Conservation (phyloP, 2,797 vertebrate genomes). For the Pantherophis alleghaniensis region DNA sequence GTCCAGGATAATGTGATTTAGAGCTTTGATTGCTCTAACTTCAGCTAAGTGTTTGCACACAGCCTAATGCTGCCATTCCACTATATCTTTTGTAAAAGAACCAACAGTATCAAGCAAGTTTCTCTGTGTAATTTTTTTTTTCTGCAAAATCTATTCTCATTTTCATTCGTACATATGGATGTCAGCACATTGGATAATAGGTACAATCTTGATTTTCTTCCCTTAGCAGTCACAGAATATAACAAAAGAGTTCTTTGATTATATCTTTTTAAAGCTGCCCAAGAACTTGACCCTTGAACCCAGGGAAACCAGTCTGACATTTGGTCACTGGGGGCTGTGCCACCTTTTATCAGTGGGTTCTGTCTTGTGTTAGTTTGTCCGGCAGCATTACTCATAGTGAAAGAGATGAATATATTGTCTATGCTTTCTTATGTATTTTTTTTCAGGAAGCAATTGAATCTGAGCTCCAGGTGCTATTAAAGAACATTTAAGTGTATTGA, state of each 20-base stretch:
- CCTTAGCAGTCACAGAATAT: not conserved
- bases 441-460: constrained; percentile 29
- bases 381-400: not conserved
- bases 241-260: not conserved
- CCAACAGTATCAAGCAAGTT: not conserved
- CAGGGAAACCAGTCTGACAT: not conserved
- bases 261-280: not conserved
- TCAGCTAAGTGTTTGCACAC: not conserved
- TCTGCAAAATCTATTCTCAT: not conserved
- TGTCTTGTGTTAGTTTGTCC: not conserved
- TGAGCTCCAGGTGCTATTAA: constrained; percentile 37
- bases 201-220: not conserved
- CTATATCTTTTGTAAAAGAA: not conserved
- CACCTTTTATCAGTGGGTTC: not conserved
- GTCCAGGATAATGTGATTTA: not conserved
- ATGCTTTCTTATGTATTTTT: constrained; percentile 9
- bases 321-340: not conserved
- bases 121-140: too few species aligned
- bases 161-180: not conserved
- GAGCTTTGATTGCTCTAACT: too few species aligned
- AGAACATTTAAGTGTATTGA: constrained; percentile 16
- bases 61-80: not conserved
- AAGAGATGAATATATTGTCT: constrained; percentile 34
- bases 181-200: too few species aligned
- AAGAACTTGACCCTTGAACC: not conserved